Conservation (phyloP, 2,797 vertebrate genomes). For the Clamator glandarius region DNA sequence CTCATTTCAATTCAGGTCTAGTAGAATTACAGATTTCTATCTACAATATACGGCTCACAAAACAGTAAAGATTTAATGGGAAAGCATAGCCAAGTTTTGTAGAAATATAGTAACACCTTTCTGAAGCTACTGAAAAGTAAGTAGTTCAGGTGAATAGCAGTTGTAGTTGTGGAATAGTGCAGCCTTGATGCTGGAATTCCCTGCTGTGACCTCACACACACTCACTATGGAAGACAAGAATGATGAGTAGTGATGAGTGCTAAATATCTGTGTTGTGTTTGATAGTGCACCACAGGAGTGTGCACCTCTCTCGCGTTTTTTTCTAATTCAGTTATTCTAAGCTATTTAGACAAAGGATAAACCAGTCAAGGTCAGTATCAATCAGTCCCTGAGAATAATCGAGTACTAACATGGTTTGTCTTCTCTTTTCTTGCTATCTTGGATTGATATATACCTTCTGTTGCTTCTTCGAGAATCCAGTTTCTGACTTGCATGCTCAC, state of each 20-base stretch:
- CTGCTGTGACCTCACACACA: not conserved
- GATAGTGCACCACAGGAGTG: not conserved
- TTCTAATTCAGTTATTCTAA: not conserved
- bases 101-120: not conserved
- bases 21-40: not conserved
- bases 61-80: not conserved
- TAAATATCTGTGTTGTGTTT: not conserved
- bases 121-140: not conserved
- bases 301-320: not conserved
- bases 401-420: not conserved
- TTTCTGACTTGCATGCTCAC: not conserved
- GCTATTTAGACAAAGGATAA: not conserved
- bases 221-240: not conserved
- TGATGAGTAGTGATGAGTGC: not conserved
- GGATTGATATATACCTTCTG: not conserved
- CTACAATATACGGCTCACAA: not conserved
- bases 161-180: not conserved
- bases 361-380: not conserved
- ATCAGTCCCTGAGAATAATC: not conserved
- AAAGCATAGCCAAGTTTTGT: not conserved
- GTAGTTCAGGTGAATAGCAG: not conserved
- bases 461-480: not conserved
- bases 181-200: rapidly evolving
- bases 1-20: not conserved
- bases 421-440: not conserved